Conservation (phyloP, 2,113 vertebrate species). For the Chaetura pelagica region DNA sequence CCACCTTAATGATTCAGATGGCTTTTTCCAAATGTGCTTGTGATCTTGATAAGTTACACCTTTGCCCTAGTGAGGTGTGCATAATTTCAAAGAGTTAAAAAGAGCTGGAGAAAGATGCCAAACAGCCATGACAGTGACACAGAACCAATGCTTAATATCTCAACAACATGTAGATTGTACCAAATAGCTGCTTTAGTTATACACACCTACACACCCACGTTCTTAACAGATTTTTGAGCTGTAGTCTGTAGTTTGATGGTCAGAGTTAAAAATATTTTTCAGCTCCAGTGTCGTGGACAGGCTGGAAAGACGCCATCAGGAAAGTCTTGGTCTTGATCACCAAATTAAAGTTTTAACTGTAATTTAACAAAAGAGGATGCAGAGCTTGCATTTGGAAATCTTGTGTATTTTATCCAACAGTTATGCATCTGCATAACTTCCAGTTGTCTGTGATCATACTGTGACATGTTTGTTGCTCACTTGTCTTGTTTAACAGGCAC, state of each 20-base stretch:
- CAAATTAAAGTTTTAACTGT: background rate
- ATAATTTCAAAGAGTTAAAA: background rate
- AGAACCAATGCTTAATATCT: background rate
- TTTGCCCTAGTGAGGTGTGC: background rate
- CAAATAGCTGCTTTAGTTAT: background rate
- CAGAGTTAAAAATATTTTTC: conserved; percentile 1
- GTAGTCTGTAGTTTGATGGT: background rate
- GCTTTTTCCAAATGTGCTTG: background rate
- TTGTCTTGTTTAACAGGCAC: conserved; percentile 80
- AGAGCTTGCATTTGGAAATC: background rate
- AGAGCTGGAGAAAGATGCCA: background rate
- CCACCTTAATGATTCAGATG: background rate
- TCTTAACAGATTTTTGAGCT: conserved; percentile 9
- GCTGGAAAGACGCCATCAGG: background rate
- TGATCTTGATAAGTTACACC: background rate
- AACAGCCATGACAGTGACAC: background rate
- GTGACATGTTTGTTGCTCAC: conserved; percentile 32
- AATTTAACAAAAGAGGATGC: background rate
- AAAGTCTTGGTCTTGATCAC: background rate
- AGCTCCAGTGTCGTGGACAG: background rate
- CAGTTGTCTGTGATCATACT: background rate
- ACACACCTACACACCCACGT: background rate
- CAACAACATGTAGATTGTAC: background rate
- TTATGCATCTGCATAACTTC: background rate
- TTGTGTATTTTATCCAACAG: background rate